Evolutionary conservation across 2,888 invertebrate species (phyloP).

Genomic region (Lithosia quadra): DNA sequence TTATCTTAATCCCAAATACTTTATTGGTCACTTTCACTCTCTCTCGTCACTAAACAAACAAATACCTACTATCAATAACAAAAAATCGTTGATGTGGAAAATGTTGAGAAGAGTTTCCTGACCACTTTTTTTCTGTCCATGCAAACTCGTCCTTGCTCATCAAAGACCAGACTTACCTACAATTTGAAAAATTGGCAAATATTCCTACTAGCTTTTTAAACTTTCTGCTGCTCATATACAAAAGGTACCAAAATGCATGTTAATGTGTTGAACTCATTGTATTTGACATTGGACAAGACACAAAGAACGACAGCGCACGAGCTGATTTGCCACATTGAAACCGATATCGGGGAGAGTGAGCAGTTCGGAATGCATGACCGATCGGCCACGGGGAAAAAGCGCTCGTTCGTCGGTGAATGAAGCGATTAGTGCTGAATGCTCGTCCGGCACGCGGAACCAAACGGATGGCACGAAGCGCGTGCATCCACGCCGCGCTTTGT

Average conservation of each 20-base stretch:
- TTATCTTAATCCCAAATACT: no score
- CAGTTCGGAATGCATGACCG: slow-evolving; percentile 84
- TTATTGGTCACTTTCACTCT: no score
- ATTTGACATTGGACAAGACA: slow-evolving; percentile 11
- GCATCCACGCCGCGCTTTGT: slow-evolving; percentile 77
- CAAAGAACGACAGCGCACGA: slow-evolving; percentile 44
- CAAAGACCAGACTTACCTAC: no score
- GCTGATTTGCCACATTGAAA: slow-evolving; percentile 66
- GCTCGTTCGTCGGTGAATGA: slow-evolving; percentile 79
- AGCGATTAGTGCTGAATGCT: slow-evolving; percentile 85
- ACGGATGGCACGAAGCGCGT: slow-evolving; percentile 73
- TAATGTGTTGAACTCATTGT: neutral
- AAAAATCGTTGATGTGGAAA: no score
- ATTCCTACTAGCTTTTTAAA: no score
- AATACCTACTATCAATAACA: no score
- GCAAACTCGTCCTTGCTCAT: no score
- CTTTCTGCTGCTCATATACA: neutral
- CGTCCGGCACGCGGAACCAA: slow-evolving; percentile 83
- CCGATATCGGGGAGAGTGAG: slow-evolving; percentile 64
- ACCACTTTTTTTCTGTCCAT: no score
- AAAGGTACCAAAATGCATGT: neutral
- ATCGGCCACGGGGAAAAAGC: slow-evolving; percentile 80
- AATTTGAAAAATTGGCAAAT: no score
- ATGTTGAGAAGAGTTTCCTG: no score
- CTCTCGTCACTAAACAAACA: no score